Conservation (phyloP, 1,140 invertebrate species). For the Fopius arisanus region DNA sequence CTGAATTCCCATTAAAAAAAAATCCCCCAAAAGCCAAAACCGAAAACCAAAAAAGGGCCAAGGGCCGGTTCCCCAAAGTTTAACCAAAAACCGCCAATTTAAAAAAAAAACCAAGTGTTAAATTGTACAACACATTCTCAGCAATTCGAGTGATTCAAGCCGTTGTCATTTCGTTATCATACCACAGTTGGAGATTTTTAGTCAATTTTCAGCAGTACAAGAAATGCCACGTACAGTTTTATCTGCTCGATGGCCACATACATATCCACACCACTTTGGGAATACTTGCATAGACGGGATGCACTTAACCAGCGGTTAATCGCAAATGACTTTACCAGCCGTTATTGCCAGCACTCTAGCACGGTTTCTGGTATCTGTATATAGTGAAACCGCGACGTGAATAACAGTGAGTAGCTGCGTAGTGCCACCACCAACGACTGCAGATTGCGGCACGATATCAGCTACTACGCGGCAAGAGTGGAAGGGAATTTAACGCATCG, state of each 20-base stretch:
- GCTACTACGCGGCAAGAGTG: not conserved
- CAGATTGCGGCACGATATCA: constrained; percentile 15
- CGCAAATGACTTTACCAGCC: constrained; percentile 12
- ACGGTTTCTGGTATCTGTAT: not conserved
- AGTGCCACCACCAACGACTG: not conserved
- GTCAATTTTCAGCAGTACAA: not conserved
- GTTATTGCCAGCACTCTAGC: constrained; percentile 5
- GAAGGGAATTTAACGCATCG: constrained; percentile 11
- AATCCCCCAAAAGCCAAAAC: no score
- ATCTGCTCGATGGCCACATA: not conserved
- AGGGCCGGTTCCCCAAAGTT: no score
- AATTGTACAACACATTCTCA: no score
- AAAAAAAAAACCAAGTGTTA: no score
- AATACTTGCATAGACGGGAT: constrained; percentile 3
- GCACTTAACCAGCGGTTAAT: constrained; percentile 11
- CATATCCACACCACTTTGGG: not conserved
- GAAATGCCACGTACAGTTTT: not conserved
- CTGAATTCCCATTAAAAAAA: no score
- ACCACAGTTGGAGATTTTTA: no score
- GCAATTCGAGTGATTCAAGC: no score
- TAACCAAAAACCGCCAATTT: no score
- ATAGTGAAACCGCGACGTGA: constrained; percentile 1
- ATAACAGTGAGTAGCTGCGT: not conserved
- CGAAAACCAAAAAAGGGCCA: no score
- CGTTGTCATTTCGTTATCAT: no score